A percentile compares a stretch with the other conserved stretches of the same genome.
Evolutionary conservation across 2,113 vertebrate species (phyloP).

Genomic region (Zingel zingel): DNA sequence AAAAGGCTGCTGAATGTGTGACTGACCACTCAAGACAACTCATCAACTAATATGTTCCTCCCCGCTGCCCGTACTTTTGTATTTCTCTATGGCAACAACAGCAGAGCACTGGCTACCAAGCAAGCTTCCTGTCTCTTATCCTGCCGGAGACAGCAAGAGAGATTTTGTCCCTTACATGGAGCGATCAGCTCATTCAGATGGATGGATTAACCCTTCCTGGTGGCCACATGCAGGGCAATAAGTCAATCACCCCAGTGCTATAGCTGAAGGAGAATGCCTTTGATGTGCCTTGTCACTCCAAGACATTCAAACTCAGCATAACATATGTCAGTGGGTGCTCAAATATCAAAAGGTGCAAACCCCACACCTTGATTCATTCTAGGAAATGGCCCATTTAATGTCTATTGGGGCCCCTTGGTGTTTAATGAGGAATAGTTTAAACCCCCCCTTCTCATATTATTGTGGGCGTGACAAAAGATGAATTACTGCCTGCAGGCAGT

Average conservation of each 20-base stretch:
- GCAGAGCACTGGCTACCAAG: constrained; percentile 16
- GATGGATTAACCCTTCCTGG: constrained; percentile 64
- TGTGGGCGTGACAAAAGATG: constrained; percentile 63
- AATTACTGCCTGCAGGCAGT: constrained; percentile 60
- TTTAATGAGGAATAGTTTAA: constrained; percentile 55
- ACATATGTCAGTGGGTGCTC: constrained; percentile 63
- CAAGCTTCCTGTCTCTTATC: constrained; percentile 66
- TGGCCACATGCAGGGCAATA: constrained; percentile 60
- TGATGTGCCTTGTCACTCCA: constrained; percentile 54
- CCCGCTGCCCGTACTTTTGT: constrained; percentile 43
- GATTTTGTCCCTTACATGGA: constrained; percentile 61
- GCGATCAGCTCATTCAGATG: constrained; percentile 65
- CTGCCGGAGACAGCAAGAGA: constrained; percentile 34
- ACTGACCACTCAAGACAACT: constrained; percentile 47
- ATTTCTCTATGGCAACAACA: constrained; percentile 72
- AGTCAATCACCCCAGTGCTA: constrained; percentile 41
- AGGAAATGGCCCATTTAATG: constrained; percentile 65
- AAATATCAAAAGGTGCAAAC: constrained; percentile 72
- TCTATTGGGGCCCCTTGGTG: constrained; percentile 39
- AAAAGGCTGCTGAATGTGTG: constrained; percentile 39
- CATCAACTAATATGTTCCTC: constrained; percentile 35
- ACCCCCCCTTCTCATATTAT: constrained; percentile 32
- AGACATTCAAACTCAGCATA: constrained; percentile 55
- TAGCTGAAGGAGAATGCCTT: constrained; percentile 61
- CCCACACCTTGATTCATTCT: constrained; percentile 61